A percentile compares a stretch with the other conserved stretches of the same genome.
Conservation (phyloP, 2,888 invertebrate genomes). For the Harpalus rufipes region DNA sequence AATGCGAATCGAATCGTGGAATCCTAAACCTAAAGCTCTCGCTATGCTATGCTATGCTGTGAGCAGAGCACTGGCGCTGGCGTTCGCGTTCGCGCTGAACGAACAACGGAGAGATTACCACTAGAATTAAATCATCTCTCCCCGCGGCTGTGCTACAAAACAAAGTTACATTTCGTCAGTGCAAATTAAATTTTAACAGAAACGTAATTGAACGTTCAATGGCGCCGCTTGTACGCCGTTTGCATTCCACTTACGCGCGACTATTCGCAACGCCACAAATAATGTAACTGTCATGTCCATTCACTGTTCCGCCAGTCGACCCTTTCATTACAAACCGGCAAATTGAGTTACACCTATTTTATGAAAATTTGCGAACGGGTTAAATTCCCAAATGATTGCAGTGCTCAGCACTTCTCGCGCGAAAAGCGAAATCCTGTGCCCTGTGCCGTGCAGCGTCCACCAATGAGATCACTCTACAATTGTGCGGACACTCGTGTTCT, state of each 20-base stretch:
- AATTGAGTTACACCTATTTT: constrained; percentile 65
- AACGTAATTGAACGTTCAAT: constrained; percentile 77
- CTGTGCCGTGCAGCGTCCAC: neutral
- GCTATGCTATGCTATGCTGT: neutral
- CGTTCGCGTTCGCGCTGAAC: neutral
- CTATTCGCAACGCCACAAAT: constrained; percentile 59
- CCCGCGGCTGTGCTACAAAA: constrained; percentile 75
- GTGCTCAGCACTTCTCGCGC: constrained; percentile 40
- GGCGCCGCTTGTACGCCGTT: constrained; percentile 73
- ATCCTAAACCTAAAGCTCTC: constrained; percentile 16
- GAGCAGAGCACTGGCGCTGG: neutral
- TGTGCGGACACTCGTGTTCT: neutral
- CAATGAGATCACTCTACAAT: neutral
- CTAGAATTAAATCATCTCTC: constrained; percentile 70
- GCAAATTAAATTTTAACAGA: constrained; percentile 77
- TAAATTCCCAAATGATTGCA: constrained; percentile 63
- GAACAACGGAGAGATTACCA: constrained; percentile 55
- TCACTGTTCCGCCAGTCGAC: constrained; percentile 29
- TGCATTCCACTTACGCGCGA: constrained; percentile 74
- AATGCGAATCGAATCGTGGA: neutral
- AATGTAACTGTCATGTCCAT: constrained; percentile 65
- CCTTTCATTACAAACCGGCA: constrained; percentile 58
- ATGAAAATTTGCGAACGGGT: constrained; percentile 63
- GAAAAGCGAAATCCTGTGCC: constrained; percentile 18
- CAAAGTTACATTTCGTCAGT: constrained; percentile 77